Evolutionary conservation across 2,888 invertebrate species (phyloP).

Genomic region (Dascillus cervinus): DNA sequence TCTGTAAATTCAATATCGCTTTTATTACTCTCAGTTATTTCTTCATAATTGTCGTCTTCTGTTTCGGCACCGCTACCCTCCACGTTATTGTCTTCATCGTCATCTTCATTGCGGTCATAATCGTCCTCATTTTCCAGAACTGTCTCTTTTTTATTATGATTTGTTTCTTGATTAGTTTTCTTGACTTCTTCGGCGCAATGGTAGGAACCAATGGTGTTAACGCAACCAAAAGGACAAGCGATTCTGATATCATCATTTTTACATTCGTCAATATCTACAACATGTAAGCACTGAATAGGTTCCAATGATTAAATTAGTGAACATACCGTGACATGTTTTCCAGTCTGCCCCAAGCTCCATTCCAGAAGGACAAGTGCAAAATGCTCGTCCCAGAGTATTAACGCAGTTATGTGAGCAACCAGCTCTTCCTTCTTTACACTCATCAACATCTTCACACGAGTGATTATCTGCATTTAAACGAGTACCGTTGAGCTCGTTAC

Average conservation of each 20-base stretch:
- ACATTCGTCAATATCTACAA: slow-evolving; percentile 42
- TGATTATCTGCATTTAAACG: slow-evolving; percentile 49
- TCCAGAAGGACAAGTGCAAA: slow-evolving; percentile 37
- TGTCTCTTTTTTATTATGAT: not conserved
- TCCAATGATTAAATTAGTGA: slow-evolving; percentile 11
- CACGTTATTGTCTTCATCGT: slow-evolving; percentile 1
- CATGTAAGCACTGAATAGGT: slow-evolving; percentile 16
- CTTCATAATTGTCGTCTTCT: not conserved
- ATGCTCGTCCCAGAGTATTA: slow-evolving; percentile 44
- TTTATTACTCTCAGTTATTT: not conserved
- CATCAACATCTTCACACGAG: slow-evolving; percentile 40
- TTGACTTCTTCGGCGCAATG: slow-evolving; percentile 50
- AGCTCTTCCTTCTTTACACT: slow-evolving; percentile 43
- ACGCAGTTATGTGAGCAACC: slow-evolving; percentile 55
- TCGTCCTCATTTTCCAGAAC: slow-evolving; percentile 1
- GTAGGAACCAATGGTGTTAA: slow-evolving; percentile 48
- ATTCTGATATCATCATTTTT: slow-evolving; percentile 31
- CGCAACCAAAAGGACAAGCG: slow-evolving; percentile 47
- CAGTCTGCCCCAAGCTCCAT: slow-evolving; percentile 34
- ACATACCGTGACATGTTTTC: slow-evolving; percentile 34
- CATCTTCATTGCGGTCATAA: not conserved
- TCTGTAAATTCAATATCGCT: not conserved
- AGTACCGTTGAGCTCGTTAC: slow-evolving; percentile 47
- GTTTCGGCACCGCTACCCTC: too few relatives aligned
- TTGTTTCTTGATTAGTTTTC: not conserved